A percentile compares a stretch with the other conserved stretches of the same genome.
phyloP scores from a whole-genome alignment of 2,888 invertebrate genomes.

The Selenia dentaria region DNA sequence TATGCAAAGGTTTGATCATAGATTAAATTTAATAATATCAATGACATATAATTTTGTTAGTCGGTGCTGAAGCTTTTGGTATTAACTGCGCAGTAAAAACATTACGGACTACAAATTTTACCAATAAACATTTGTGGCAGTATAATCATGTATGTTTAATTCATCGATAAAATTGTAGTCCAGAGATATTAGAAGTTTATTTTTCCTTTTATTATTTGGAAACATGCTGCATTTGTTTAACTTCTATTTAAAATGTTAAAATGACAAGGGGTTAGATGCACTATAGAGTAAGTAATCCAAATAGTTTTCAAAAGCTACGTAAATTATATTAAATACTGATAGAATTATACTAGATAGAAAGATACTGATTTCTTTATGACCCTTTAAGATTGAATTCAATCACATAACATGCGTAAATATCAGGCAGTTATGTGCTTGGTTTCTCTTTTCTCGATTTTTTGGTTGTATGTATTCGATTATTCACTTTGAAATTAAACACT shows the following conservation, averaged over 20 bases:
- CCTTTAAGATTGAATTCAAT: slow-evolving; percentile 13
- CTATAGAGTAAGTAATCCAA: slow-evolving; percentile 30
- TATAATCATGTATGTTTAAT: neutral
- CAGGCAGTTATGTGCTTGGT: slow-evolving; percentile 18
- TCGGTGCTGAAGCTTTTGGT: slow-evolving; percentile 24
- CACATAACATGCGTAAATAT: slow-evolving; percentile 16
- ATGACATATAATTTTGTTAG: slow-evolving; percentile 5
- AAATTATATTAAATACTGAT: slow-evolving; percentile 9
- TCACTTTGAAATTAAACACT: slow-evolving; percentile 68
- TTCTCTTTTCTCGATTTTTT: neutral
- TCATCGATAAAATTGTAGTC: slow-evolving; percentile 8
- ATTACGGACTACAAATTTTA: slow-evolving; percentile 4
- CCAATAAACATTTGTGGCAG: neutral
- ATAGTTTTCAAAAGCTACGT: slow-evolving; percentile 1
- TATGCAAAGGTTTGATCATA: neutral
- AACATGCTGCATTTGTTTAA: slow-evolving; percentile 44
- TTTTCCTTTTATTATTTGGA: slow-evolving; percentile 40
- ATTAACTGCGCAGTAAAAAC: slow-evolving; percentile 18
- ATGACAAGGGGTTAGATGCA: slow-evolving; percentile 68
- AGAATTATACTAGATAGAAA: too few relatives aligned
- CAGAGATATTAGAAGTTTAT: slow-evolving; percentile 27
- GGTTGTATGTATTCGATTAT: slow-evolving; percentile 38
- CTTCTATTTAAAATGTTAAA: slow-evolving; percentile 48
- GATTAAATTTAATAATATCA: too few relatives aligned
- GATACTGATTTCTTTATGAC: slow-evolving; percentile 11